Conservation (phyloP, 1,140 invertebrate genomes). For the Hyposmocoma kahamanoa region DNA sequence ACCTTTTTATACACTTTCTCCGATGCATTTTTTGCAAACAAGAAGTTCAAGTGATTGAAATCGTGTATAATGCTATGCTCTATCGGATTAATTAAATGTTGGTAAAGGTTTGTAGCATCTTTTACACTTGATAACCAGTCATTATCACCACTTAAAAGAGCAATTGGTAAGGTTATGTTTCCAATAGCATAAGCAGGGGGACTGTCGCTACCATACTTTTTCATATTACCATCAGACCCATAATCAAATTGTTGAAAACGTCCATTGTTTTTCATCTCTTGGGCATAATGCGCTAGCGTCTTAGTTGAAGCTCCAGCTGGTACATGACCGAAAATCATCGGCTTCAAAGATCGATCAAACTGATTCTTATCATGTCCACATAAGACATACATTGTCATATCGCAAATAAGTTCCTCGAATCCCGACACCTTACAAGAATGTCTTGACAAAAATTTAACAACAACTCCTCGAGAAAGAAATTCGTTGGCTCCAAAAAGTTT, state of each 20-base stretch:
- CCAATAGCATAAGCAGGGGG: slow-evolving; percentile 77
- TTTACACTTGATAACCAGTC: slow-evolving; percentile 77
- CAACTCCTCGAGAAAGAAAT: slow-evolving; percentile 74
- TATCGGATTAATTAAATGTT: slow-evolving; percentile 21
- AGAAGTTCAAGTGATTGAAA: slow-evolving; percentile 67
- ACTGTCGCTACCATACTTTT: slow-evolving; percentile 65
- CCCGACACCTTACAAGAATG: slow-evolving; percentile 69
- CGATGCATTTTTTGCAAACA: slow-evolving; percentile 75
- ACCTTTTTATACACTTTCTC: slow-evolving; percentile 73
- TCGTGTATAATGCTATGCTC: slow-evolving; percentile 56
- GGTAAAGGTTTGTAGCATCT: slow-evolving; percentile 20
- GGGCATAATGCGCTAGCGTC: slow-evolving; percentile 79
- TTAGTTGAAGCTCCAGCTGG: slow-evolving; percentile 84
- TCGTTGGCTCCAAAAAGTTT: slow-evolving; percentile 73
- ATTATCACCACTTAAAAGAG: slow-evolving; percentile 77
- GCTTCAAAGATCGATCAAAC: slow-evolving; percentile 76
- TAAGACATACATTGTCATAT: slow-evolving; percentile 75
- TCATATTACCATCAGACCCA: slow-evolving; percentile 67
- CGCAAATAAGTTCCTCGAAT: slow-evolving; percentile 73
- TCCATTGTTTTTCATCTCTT: slow-evolving; percentile 72
- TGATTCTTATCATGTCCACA: slow-evolving; percentile 77
- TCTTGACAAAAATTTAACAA: slow-evolving; percentile 73
- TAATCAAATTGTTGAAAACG: slow-evolving; percentile 78
- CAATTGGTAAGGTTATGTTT: slow-evolving; percentile 76
- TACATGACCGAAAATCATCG: slow-evolving; percentile 79